These are phyloP conservation scores for Dicyrtoma fusca DNA, from an alignment of 2,888 invertebrate species.

Conservation along the genomic window DNA sequence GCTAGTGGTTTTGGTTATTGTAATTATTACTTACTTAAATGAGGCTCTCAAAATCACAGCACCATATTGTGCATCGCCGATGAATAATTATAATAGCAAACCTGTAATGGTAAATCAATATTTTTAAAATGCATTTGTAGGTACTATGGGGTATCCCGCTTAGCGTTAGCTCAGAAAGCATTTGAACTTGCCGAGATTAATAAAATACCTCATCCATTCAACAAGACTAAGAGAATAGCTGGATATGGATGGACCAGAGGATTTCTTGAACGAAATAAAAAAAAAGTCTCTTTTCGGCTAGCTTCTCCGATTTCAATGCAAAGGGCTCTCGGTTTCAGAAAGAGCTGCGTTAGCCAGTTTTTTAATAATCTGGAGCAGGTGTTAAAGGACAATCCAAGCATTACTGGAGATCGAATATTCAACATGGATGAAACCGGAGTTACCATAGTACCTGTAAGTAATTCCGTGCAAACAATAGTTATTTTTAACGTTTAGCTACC, in stretches of 20 bases:
- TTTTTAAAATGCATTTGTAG: background rate
- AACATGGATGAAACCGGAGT: slow-evolving; percentile 56
- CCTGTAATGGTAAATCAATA: no score
- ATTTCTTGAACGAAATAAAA: slow-evolving; percentile 14
- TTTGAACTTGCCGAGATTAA: slow-evolving; percentile 10
- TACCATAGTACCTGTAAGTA: slow-evolving; percentile 53
- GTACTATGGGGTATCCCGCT: slow-evolving; percentile 5
- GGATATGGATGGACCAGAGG: slow-evolving; percentile 7
- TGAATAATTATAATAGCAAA: no score
- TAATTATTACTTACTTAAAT: no score
- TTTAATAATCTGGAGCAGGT: slow-evolving; percentile 48
- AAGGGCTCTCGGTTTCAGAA: slow-evolving; percentile 53
- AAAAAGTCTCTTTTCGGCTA: slow-evolving; percentile 5
- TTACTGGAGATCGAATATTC: slow-evolving; percentile 49
- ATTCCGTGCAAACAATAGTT: background rate
- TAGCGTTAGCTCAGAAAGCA: slow-evolving; percentile 1
- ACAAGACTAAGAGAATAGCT: background rate
- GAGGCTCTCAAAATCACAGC: no score
- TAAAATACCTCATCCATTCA: slow-evolving; percentile 6
- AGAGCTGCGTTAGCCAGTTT: slow-evolving; percentile 53
- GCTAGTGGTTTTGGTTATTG: no score
- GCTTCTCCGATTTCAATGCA: background rate
- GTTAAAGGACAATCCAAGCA: slow-evolving; percentile 32
- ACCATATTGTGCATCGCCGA: no score
- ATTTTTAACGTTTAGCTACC: background rate